Evolutionary conservation across 2,888 invertebrate species (phyloP).

Genomic region (Epistrophe eligans): DNA sequence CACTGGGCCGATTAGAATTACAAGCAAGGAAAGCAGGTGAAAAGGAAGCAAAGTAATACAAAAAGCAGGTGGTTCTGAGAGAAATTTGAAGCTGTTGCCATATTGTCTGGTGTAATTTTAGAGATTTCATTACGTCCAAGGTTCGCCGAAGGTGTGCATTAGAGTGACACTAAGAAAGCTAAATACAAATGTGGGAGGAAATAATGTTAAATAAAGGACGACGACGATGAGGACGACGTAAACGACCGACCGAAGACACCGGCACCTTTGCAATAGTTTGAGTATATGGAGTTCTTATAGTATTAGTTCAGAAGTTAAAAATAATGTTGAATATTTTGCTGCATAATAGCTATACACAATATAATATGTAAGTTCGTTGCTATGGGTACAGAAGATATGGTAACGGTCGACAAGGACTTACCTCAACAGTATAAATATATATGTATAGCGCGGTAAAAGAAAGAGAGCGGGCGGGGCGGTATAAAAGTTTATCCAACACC

Average conservation of each 20-base stretch:
- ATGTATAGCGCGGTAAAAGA: constrained; percentile 19
- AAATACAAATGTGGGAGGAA: constrained; percentile 41
- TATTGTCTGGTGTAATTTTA: constrained; percentile 71
- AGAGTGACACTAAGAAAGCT: constrained; percentile 74
- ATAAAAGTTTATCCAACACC: constrained; percentile 65
- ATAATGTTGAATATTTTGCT: constrained; percentile 68
- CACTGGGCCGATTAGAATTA: constrained; percentile 64
- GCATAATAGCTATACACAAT: constrained; percentile 50
- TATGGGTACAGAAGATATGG: constrained; percentile 31
- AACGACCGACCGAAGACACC: background rate
- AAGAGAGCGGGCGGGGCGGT: constrained; percentile 42
- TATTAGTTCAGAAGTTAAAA: constrained; percentile 70
- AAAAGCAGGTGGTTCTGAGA: constrained; percentile 61
- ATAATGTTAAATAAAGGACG: constrained; percentile 16
- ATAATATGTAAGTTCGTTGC: constrained; percentile 26
- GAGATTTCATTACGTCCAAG: constrained; percentile 72
- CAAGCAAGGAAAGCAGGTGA: constrained; percentile 25
- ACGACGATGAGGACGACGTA: background rate
- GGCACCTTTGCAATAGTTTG: background rate
- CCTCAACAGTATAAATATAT: constrained; percentile 26
- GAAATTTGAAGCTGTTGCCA: constrained; percentile 75
- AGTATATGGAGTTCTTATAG: constrained; percentile 28
- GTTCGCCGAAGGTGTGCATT: constrained; percentile 67
- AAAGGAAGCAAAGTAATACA: constrained; percentile 53
- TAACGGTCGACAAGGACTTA: constrained; percentile 59